A percentile compares a stretch with the other conserved stretches of the same genome.
Evolutionary conservation across 2,797 vertebrate species (phyloP).

Genomic region (Hydrophis major): DNA sequence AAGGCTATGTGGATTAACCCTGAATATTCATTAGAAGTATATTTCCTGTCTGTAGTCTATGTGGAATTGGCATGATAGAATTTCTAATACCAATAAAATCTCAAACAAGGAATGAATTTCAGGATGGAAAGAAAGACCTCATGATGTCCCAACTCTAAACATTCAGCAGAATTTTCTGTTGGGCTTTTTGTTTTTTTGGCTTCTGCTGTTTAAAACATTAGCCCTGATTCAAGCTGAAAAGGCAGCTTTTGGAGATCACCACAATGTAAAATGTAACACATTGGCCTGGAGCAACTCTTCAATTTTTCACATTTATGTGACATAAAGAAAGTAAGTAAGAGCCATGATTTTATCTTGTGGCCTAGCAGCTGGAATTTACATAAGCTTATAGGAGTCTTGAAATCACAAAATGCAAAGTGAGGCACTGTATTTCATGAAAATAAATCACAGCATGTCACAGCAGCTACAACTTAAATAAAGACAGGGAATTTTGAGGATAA

Average conservation of each 20-base stretch:
- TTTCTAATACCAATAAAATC: conserved; percentile 12
- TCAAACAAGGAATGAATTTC: not conserved
- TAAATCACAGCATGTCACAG: conserved; percentile 54
- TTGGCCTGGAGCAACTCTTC: conserved; percentile 66
- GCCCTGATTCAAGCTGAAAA: conserved; percentile 38
- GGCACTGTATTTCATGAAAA: conserved; percentile 56
- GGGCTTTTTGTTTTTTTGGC: not conserved
- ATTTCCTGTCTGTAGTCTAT: conserved; percentile 17
- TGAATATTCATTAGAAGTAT: conserved; percentile 31
- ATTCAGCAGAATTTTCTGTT: conserved; percentile 21
- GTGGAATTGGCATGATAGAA: not conserved
- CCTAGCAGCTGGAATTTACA: conserved; percentile 64
- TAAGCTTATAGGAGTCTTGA: conserved; percentile 61
- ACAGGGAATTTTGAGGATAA: conserved; percentile 35
- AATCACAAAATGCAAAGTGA: conserved; percentile 66
- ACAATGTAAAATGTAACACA: conserved; percentile 51
- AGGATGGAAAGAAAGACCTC: conserved; percentile 4
- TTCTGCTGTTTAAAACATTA: not conserved
- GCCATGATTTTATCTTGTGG: conserved; percentile 61
- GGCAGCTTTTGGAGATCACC: conserved; percentile 50
- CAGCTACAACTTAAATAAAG: conserved; percentile 56
- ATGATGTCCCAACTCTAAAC: not conserved
- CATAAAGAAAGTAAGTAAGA: conserved; percentile 64
- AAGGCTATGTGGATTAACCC: conserved; percentile 17
- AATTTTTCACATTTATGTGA: conserved; percentile 69